Evolutionary conservation across 1,140 invertebrate species (phyloP), one percentile per base, ranked within the genome.

Genomic region (Anthonomus grandis): DNA sequence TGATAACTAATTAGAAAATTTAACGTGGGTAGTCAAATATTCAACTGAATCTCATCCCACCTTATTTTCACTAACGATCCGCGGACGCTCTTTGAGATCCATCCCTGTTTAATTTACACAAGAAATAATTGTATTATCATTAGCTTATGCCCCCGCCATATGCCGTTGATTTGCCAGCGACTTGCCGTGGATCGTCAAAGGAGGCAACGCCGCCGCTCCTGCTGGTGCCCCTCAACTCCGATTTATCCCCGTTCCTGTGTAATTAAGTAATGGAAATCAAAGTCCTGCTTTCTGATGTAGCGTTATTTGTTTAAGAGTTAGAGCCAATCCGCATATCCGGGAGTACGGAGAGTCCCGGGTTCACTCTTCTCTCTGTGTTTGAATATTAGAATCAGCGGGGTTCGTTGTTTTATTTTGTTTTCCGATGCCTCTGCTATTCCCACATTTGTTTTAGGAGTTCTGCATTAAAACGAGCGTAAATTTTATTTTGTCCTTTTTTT

Each of bases 251-350:
- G 62, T 63, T 67, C 67, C 68, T 64, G 60, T 68, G 66, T 70
- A 70, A 70, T 70, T 70, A 70, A 67, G 68, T 70, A 70, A 70
- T 67, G 64, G 66, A 66, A 70, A 70, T 70, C 66, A 70, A 68
- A 67, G 64, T 70, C 67, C 59, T 63, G 62, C 66, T 64, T 67
- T 68, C 64, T 68, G 67, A 67, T 64, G 61, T 55, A 47, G 44
- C 63, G 57, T 59, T 69, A 63, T 69, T 69, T 69, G 67, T 67
- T 69, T 64, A 67, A 63, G 57, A 65, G 62, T 64, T 67, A 47
- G 48, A 55, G 56, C 61, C 65, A 54, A 67, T 67, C 61, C 56
- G 57, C 47, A 36, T 48, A 48, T 48, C 54, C 31, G 54, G n/a
- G n/a, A n/a, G n/a, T n/a, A n/a, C n/a, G n/a, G n/a, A n/a, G n/a